Evolutionary conservation across 2,888 invertebrate genomes (phyloP).

Genomic region (Stenodera caucasica): DNA sequence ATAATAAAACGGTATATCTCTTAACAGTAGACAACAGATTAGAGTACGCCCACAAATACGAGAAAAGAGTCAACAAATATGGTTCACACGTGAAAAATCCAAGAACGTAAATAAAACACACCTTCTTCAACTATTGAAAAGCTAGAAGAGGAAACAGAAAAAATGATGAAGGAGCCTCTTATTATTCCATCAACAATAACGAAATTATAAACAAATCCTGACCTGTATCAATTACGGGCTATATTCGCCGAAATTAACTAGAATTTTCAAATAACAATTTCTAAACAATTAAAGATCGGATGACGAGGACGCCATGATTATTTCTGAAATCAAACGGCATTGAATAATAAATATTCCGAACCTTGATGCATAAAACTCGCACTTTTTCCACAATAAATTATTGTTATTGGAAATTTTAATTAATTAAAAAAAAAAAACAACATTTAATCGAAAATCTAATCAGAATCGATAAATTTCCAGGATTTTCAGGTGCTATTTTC

Average conservation of each 20-base stretch:
- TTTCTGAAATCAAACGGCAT: slow-evolving; percentile 1
- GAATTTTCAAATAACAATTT: too few species aligned
- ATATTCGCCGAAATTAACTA: too few species aligned
- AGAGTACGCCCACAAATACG: slow-evolving; percentile 13
- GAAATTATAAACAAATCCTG: too few species aligned
- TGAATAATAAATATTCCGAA: neutral
- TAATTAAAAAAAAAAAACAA: neutral
- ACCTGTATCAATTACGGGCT: too few species aligned
- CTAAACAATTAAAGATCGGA: too few species aligned
- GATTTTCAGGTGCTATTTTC: too few species aligned
- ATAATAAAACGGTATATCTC: slow-evolving; percentile 20
- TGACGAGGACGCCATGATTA: neutral
- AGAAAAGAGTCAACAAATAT: neutral
- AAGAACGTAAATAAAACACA: neutral
- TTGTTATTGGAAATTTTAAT: neutral
- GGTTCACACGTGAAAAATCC: neutral
- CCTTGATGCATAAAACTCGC: neutral
- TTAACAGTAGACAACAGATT: slow-evolving; percentile 17
- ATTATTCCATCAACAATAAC: too few species aligned
- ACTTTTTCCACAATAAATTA: neutral
- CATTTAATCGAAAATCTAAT: too few species aligned
- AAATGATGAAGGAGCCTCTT: neutral
- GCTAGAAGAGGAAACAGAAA: neutral
- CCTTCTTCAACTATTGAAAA: neutral
- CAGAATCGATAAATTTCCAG: too few species aligned